These are phyloP conservation scores for Daktulosphaira vitifoliae DNA, from an alignment of 1,140 invertebrate genomes.

Conservation along the genomic window DNA sequence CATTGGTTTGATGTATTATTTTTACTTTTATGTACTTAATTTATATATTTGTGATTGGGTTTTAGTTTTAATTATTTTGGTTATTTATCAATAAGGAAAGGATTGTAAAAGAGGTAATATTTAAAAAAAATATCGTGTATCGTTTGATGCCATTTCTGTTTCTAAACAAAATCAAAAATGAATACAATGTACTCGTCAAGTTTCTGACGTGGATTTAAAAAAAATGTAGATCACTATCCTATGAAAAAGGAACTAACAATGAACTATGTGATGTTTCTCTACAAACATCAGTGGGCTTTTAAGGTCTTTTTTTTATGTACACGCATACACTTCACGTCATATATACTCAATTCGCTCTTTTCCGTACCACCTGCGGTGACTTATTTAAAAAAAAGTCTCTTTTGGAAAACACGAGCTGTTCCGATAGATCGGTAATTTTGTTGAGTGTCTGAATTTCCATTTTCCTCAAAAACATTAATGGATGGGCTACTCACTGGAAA, in stretches of 20 bases:
- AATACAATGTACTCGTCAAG: too few species aligned
- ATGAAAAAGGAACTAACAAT: constrained; percentile 16
- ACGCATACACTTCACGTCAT: not conserved
- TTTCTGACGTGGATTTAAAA: too few species aligned
- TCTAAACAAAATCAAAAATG: too few species aligned
- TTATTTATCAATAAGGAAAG: too few species aligned
- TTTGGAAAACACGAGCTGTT: not conserved
- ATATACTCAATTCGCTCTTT: not conserved
- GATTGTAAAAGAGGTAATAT: too few species aligned
- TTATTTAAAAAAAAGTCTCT: not conserved
- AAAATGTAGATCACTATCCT: too few species aligned
- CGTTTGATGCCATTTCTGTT: too few species aligned
- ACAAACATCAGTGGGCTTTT: constrained; percentile 30
- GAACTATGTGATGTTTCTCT: constrained; percentile 17
- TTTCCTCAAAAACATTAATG: constrained; percentile 28
- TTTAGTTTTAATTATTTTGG: too few species aligned
- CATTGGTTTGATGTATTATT: too few species aligned
- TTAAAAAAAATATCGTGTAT: too few species aligned
- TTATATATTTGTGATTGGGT: too few species aligned
- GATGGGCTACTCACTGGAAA: constrained; percentile 2
- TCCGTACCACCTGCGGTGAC: constrained; percentile 10
- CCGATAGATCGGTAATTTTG: constrained; percentile 28
- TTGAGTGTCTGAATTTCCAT: constrained; percentile 32
- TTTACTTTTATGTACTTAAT: too few species aligned
- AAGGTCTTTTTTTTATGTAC: constrained; percentile 18